phyloP scores from a whole-genome alignment of 2,113 vertebrate genomes.

The Thryonomys swinderianus region DNA sequence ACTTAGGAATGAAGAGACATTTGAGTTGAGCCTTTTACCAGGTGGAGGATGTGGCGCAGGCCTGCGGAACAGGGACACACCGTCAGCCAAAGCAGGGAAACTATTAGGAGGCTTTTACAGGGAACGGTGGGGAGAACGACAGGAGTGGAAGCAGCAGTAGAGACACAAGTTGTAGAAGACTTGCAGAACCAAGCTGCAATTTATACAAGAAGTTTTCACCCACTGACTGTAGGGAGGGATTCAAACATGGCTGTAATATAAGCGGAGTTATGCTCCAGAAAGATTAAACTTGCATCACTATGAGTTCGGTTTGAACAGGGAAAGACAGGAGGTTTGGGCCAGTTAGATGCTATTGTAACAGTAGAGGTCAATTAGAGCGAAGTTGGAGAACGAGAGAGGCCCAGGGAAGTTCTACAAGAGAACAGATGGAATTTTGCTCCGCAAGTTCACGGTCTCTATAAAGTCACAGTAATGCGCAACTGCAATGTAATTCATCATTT shows the following conservation, averaged over 20 bases:
- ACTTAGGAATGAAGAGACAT: not conserved
- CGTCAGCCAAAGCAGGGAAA: not conserved
- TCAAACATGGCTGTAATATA: not conserved
- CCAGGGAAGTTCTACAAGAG: not conserved
- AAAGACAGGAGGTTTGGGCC: not conserved
- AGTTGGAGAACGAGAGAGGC: not conserved
- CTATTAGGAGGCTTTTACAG: not conserved
- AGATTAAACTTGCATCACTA: not conserved
- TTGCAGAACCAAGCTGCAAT: constrained; percentile 18
- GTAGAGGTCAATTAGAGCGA: rapidly evolving
- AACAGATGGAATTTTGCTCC: not conserved
- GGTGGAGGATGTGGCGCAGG: not conserved
- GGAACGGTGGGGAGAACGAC: not conserved
- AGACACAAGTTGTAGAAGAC: not conserved
- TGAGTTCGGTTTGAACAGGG: not conserved
- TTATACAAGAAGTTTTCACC: constrained; percentile 17
- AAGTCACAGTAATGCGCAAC: not conserved
- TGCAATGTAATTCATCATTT: not conserved
- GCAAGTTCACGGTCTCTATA: not conserved
- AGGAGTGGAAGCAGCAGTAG: not conserved
- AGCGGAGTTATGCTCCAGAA: not conserved
- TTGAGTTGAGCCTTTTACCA: not conserved
- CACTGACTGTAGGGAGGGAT: not conserved
- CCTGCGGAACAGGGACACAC: not conserved
- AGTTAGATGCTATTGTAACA: not conserved